Conservation (phyloP, 2,888 invertebrate genomes). For the Clivina fossor region DNA sequence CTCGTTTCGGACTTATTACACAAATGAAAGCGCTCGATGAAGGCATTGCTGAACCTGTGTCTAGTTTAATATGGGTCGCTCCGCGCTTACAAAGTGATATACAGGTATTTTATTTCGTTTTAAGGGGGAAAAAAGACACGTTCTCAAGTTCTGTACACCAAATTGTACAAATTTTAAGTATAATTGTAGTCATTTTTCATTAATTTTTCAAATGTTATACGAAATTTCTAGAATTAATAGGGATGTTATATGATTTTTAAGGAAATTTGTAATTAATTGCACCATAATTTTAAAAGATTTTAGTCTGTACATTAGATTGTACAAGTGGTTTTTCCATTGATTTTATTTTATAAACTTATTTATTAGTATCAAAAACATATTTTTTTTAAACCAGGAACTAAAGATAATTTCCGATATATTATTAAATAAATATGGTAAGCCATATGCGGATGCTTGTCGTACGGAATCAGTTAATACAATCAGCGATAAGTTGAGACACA, state of each 20-base stretch:
- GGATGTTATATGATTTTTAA: too few relatives aligned
- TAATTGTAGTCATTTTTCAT: too few relatives aligned
- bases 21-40: slow-evolving; percentile 97
- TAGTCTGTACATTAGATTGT: too few relatives aligned
- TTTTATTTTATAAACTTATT: too few relatives aligned
- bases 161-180: too few relatives aligned
- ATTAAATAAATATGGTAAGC: slow-evolving; percentile 89
- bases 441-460: slow-evolving; percentile 86
- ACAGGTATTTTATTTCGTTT: slow-evolving; percentile 55
- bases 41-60: slow-evolving; percentile 93
- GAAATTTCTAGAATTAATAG: too few relatives aligned
- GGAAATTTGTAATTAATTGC: too few relatives aligned
- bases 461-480: slow-evolving; percentile 78
- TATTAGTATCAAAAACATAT: too few relatives aligned
- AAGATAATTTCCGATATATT: slow-evolving; percentile 86
- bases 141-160: too few relatives aligned
- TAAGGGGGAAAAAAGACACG: neutral
- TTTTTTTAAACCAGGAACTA: slow-evolving; percentile 60
- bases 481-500: slow-evolving; percentile 90
- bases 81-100: slow-evolving; percentile 88
- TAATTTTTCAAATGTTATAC: too few relatives aligned
- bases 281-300: too few relatives aligned
- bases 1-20: slow-evolving; percentile 93
- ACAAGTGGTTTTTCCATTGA: too few relatives aligned
- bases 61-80: slow-evolving; percentile 95